A percentile compares a stretch with the other conserved stretches of the same genome.
Conservation (phyloP, 2,888 invertebrate genomes). For the Sabatieria punctata region DNA sequence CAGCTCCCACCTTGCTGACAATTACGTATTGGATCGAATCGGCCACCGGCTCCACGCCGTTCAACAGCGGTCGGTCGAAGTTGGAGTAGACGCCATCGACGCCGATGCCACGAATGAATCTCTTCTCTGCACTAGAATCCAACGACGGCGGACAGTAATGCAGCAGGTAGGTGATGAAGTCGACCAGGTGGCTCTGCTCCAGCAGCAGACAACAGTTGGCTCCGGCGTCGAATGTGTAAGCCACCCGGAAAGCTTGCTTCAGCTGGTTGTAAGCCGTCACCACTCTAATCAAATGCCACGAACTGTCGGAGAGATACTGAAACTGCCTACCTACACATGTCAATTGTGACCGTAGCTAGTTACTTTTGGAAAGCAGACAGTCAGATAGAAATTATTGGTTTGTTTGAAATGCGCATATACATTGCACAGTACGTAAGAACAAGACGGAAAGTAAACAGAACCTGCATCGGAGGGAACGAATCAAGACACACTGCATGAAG, state of each 20-base stretch:
- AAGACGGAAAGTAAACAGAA: neutral
- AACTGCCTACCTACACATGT: slow-evolving; percentile 4
- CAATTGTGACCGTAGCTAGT: neutral
- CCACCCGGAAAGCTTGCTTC: slow-evolving; percentile 45
- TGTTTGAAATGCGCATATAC: neutral
- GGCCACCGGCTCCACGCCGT: neutral
- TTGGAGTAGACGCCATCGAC: neutral
- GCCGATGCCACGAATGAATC: slow-evolving; percentile 1
- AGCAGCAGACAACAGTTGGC: slow-evolving; percentile 84
- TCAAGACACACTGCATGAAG: slow-evolving; percentile 84
- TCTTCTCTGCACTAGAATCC: neutral
- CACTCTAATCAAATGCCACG: slow-evolving; percentile 57
- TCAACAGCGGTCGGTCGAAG: neutral
- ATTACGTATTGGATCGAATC: slow-evolving; percentile 4
- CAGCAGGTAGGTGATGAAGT: slow-evolving; percentile 1
- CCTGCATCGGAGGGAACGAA: slow-evolving; percentile 65
- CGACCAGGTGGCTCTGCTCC: neutral
- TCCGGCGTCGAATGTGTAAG: slow-evolving; percentile 97
- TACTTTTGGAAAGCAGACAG: neutral
- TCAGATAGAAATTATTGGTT: neutral
- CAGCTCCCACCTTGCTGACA: slow-evolving; percentile 5
- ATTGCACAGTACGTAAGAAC: neutral
- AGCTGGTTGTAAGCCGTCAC: slow-evolving; percentile 64
- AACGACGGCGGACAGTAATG: slow-evolving; percentile 1
- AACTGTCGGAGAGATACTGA: slow-evolving; percentile 71